Evolutionary conservation across 2,113 vertebrate species (phyloP), one percentile per base, ranked within the genome.

Genomic region (Brachypodius melanocephalos): DNA sequence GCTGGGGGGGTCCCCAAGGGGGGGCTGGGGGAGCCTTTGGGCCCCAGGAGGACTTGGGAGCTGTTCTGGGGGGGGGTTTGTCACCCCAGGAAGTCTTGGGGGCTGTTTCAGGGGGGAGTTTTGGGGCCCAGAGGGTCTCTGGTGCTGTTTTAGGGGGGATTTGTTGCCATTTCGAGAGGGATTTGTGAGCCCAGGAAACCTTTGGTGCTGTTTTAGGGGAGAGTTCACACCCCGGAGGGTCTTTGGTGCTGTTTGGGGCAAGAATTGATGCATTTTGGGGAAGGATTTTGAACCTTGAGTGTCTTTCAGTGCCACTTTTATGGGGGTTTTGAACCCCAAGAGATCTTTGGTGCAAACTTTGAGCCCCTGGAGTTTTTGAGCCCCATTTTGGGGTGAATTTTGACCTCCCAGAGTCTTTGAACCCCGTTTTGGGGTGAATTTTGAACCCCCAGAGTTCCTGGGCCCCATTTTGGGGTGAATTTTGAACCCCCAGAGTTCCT

Each of bases 151-250:
- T 17, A 2, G n/a, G 24, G 65, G 36, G 5, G 29, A 45, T 45
- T 45, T 45, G 43, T 45, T 45, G 43, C 43, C 43, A 45, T 45
- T 45, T 45, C 8, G 43, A 11, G 45, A 9, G 46, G 20, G 46
- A 22, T 13, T 28, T 34, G 20, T 2, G 17, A 32, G 5, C 34
- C 57, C 11, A 19, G 46, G 10, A 31, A 10, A 5, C 2, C 13
- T 48, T n/a, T 55, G 24, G 22, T 3, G 24, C 40, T 4, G 5
- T 22, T 78, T 21, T 16, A n/a, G 17, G 11, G 16, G 21, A 11
- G n/a, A 11, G 2, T 5, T 71, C 13, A 13, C 18, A 22, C 26
- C 42, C 24, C 32, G 25, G 10, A 9, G 14, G 0, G 3, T 4
- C 6, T 43, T 16, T 25, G 45, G 17, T 14, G 29, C 22, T 9